Conservation (phyloP, 2,888 invertebrate genomes). For the Epiblema foenella region DNA sequence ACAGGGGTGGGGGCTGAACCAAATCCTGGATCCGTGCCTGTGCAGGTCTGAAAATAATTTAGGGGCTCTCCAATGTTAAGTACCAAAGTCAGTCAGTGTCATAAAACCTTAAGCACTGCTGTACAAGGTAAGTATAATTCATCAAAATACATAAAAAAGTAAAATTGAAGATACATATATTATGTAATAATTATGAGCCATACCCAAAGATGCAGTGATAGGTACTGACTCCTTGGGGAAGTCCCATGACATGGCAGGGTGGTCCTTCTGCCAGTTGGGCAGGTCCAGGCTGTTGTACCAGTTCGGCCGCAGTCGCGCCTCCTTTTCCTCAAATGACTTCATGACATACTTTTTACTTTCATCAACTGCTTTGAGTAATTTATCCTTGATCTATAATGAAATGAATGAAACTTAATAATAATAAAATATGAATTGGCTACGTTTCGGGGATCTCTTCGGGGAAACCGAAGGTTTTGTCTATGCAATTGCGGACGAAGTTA, state of each 20-base stretch:
- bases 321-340: conserved; percentile 81
- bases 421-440: no score
- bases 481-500: no score
- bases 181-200: conserved; percentile 29
- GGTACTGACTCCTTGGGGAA: conserved; percentile 77
- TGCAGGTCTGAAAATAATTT: no score
- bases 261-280: conserved; percentile 79
- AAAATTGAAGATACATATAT: background rate
- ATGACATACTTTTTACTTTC: conserved; percentile 79
- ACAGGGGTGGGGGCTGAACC: no score
- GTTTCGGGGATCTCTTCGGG: no score
- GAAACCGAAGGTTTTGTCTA: no score
- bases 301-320: conserved; percentile 67
- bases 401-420: background rate
- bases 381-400: conserved; percentile 76
- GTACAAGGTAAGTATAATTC: background rate
- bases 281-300: conserved; percentile 76
- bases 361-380: conserved; percentile 80
- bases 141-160: background rate
- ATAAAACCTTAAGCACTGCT: background rate
- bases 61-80: background rate
- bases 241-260: conserved; percentile 81
- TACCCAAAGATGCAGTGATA: conserved; percentile 72
- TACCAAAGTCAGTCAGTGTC: background rate
- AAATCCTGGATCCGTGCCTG: no score